Evolutionary conservation across 2,113 vertebrate species (phyloP).

Genomic region (Pseudopipra pipra): DNA sequence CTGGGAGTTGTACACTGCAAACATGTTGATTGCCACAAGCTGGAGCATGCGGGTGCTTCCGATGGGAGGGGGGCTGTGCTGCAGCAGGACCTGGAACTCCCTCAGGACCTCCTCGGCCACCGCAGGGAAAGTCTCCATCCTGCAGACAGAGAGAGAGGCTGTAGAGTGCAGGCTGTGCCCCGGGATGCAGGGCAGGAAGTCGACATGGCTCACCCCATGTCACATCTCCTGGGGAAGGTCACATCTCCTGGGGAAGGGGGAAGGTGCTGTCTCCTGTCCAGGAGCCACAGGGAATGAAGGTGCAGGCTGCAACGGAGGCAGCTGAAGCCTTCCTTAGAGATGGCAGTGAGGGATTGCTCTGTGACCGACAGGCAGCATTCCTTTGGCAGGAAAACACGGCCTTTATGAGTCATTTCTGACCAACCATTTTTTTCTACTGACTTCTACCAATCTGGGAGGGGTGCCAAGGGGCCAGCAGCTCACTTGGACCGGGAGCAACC

Average conservation of each 20-base stretch:
- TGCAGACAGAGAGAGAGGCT: conserved; percentile 66
- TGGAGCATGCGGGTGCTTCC: conserved; percentile 92
- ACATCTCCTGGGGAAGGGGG: background rate
- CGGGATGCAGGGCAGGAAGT: rapidly evolving
- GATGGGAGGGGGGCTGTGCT: conserved; percentile 87
- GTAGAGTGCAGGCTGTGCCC: background rate
- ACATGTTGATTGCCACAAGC: conserved; percentile 98
- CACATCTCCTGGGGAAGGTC: background rate
- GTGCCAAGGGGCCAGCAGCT: conserved; percentile 64
- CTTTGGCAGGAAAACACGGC: conserved; percentile 62
- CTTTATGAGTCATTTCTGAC: conserved; percentile 69
- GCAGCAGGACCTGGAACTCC: conserved; percentile 90
- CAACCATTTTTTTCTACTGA: conserved; percentile 70
- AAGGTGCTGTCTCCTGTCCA: background rate
- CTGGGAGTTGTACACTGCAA: conserved; percentile 91
- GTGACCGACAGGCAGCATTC: conserved; percentile 56
- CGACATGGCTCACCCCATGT: background rate
- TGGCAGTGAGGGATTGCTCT: conserved; percentile 20
- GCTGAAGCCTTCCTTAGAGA: conserved; percentile 16
- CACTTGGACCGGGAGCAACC: conserved; percentile 52
- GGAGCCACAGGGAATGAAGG: background rate
- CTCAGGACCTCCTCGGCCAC: conserved; percentile 87
- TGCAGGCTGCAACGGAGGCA: background rate
- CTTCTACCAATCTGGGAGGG: conserved; percentile 64
- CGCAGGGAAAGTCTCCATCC: conserved; percentile 93